Evolutionary conservation across 1,140 invertebrate genomes (phyloP), one percentile per base, ranked within the genome.

Genomic region (Saxidomus purpurata): DNA sequence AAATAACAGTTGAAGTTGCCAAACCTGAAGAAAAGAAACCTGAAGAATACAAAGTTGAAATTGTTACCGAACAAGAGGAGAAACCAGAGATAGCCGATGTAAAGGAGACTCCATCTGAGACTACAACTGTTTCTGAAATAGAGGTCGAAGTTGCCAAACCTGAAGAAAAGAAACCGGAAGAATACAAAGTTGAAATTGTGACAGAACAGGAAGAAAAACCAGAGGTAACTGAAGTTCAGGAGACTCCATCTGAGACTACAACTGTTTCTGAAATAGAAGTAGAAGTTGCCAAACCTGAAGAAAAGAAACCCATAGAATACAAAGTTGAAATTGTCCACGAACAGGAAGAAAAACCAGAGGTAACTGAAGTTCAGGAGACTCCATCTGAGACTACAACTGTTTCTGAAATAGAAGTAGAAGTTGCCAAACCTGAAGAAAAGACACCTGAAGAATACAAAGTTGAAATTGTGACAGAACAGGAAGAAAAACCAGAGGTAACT

Each of bases 401-500:
- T 28, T 71, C 84, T 61, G 91, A 93, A 74, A 87, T 93, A 76
- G 67, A 76, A 38, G 52, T 89, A 71, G 92, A 94, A 61, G 31
- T 83, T 87, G 88, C 91, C 40, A 52, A 90, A 36, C 87, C 89
- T 31, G 61, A 76, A n/a, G 83, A 89, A 61, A 89, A 83, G 71
- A 71, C 91, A 61, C 79, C 76, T 9, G 88, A 91, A 88, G 52
- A 88, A 31, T 76, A 89, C 34, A 90, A 93, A 61, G 63, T 92
- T 38, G 59, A 83, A 67, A 76, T 87, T 52, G 76, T 92, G 13
- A 61, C 77, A 52, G 89, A 90, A 84, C 38, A 49, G 25, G 31
- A 36, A 49, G 91, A 85, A 28, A 43, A 80, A 95, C 96, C 31
- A 96, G 92, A 82, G 49, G 80, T 71, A 80, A 92, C 80, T n/a